A percentile compares a stretch with the other conserved stretches of the same genome.
phyloP scores from a whole-genome alignment of 2,888 invertebrate genomes.

The Ephialtes manifestator region DNA sequence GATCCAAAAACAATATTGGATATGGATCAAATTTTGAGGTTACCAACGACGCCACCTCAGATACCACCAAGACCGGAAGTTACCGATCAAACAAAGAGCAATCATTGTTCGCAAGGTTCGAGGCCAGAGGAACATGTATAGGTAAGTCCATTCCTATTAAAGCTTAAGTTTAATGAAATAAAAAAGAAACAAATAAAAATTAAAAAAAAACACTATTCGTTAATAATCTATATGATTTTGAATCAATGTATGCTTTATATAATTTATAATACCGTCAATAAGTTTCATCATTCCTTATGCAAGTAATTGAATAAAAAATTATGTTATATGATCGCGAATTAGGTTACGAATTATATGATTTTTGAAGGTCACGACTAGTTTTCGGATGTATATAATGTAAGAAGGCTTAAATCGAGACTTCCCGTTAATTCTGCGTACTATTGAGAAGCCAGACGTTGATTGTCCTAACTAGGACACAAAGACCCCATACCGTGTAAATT shows the following conservation, averaged over 20 bases:
- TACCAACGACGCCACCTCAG: slow-evolving; percentile 67
- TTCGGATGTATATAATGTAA: slow-evolving; percentile 21
- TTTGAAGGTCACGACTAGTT: slow-evolving; percentile 56
- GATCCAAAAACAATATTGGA: slow-evolving; percentile 44
- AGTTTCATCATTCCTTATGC: neutral
- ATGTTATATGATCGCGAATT: neutral
- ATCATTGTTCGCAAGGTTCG: slow-evolving; percentile 73
- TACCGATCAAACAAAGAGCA: slow-evolving; percentile 70
- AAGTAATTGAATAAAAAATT: neutral
- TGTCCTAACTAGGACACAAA: slow-evolving; percentile 79
- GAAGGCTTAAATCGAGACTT: slow-evolving; percentile 56
- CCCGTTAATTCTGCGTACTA: slow-evolving; percentile 54
- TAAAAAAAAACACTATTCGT: neutral
- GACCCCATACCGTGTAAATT: slow-evolving; percentile 74
- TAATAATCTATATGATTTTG: neutral
- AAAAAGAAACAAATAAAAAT: neutral
- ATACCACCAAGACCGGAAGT: slow-evolving; percentile 70
- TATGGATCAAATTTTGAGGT: slow-evolving; percentile 66
- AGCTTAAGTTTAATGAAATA: neutral
- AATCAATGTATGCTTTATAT: neutral
- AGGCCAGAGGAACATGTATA: slow-evolving; percentile 76
- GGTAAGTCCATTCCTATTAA: slow-evolving; percentile 71
- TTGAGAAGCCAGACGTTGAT: slow-evolving; percentile 70
- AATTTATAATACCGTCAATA: neutral
- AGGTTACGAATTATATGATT: slow-evolving; percentile 33